Conservation (phyloP, 2,888 invertebrate species). For the Hypolimnas misippus region DNA sequence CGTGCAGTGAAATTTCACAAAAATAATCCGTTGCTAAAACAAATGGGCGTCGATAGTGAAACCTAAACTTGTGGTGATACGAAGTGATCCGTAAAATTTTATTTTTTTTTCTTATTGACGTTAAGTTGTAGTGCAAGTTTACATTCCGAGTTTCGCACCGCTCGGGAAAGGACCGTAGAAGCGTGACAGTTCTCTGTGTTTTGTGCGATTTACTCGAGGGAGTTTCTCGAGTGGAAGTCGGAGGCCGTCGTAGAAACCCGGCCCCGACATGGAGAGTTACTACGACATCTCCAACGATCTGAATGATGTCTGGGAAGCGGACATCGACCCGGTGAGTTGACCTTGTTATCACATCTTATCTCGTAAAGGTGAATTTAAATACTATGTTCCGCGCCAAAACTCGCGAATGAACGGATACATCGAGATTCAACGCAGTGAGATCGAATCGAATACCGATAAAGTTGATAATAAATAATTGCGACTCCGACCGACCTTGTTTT, state of each 20-base stretch:
- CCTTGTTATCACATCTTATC: conserved; percentile 64
- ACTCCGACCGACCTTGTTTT: conserved; percentile 56
- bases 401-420: conserved; percentile 12
- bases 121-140: conserved; percentile 55
- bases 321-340: conserved; percentile 91
- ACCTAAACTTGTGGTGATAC: conserved; percentile 71
- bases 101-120: conserved; percentile 53
- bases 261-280: conserved; percentile 87
- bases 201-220: conserved; percentile 61
- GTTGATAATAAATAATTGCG: conserved; percentile 42
- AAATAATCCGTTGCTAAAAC: conserved; percentile 69
- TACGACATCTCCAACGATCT: conserved; percentile 90
- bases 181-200: conserved; percentile 73
- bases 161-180: conserved; percentile 60
- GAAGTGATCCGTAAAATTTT: conserved; percentile 55
- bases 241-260: conserved; percentile 66
- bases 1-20: conserved; percentile 76
- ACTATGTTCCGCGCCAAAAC: conserved; percentile 34
- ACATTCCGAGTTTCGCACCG: conserved; percentile 59
- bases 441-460: conserved; percentile 45
- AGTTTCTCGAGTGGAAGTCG: conserved; percentile 62
- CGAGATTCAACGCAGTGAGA: conserved; percentile 24
- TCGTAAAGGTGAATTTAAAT: conserved; percentile 40
- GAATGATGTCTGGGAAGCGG: conserved; percentile 92
- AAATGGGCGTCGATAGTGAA: conserved; percentile 79